Base-by-base conservation (phyloP, 2,113 vertebrate species). In the Mandrillus leucophaeus region DNA sequence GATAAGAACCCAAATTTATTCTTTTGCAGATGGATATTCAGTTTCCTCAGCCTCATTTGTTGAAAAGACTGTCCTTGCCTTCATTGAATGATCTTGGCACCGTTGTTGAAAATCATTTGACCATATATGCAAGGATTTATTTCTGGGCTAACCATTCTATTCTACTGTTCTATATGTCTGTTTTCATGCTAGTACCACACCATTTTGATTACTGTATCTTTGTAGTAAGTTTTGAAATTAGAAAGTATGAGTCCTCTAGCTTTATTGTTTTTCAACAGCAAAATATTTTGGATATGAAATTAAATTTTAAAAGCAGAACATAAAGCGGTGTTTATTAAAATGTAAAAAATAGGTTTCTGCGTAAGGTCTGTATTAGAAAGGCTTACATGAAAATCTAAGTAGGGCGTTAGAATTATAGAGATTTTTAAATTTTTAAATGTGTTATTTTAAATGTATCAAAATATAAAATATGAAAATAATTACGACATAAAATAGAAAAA, bases 401-500 rank as follows among this genome's bases (percentile, higher is more conserved):
- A 85, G 17, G 20, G 11, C 82, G 3, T 10, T 75, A 78, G n/a
- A 96, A 82, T 86, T 72, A 64, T 66, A 80, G 40, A 2, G 32
- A 78, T 40, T 93, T 32, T 40, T 61, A 61, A 5, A 23, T 90
- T 97, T 76, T 68, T 72, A 90, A 70, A 72, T 72, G 93, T 85
- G 22, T 90, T 57, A 66, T 45, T 90, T 95, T 57, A 93, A 64
- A 78, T 95, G 5, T 83, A 83, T 83, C 78, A 45, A 88, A 92
- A 81, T 32, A 68, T 86, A 70, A 92, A 86, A 70, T 80, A 38
- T 82, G 43, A 52, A 93, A 78, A 79, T 95, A 88, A 88, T 84
- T 88, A 66, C 64, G 27, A 86, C 5, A 61, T 89, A 45, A 52
- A 80, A 38, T 93, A 66, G 57, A 61, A 90, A 94, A 79, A 73